Evolutionary conservation across 92 coral and sea anemone genomes (phyloP).

Genomic region (Epizoanthus scotinus): DNA sequence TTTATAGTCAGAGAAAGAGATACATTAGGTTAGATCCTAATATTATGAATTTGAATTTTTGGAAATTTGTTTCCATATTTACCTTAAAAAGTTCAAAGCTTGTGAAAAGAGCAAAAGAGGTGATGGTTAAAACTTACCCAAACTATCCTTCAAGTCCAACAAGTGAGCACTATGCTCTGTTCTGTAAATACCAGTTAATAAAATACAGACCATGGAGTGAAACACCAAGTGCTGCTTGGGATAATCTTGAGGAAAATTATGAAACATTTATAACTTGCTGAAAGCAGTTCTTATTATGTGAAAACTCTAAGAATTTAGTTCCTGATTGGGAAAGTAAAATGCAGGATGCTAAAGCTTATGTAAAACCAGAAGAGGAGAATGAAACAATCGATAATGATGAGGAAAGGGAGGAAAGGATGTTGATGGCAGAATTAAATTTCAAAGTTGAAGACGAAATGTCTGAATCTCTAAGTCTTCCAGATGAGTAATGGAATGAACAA

Average conservation of each 20-base stretch:
- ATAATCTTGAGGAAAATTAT: constrained; percentile 39
- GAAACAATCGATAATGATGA: too few relatives aligned
- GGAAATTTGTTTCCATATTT: constrained; percentile 36
- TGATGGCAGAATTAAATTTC: too few relatives aligned
- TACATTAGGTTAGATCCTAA: too few relatives aligned
- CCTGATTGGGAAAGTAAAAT: constrained; percentile 47
- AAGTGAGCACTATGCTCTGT: constrained; percentile 12
- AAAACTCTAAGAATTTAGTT: constrained; percentile 31
- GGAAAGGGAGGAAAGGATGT: too few relatives aligned
- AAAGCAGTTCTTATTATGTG: constrained; percentile 35
- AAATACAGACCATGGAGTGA: constrained; percentile 45
- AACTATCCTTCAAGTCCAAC: constrained; percentile 21
- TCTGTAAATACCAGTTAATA: constrained; percentile 26
- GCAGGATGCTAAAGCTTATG: constrained; percentile 31
- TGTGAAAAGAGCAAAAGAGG: constrained; percentile 16
- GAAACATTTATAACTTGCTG: constrained; percentile 44
- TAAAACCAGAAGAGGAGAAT: constrained; percentile 20
- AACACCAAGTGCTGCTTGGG: constrained; percentile 35
- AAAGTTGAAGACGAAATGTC: not conserved
- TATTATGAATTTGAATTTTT: constrained; percentile 8
- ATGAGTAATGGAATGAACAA: constrained; percentile 3
- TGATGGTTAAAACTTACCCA: constrained; percentile 26
- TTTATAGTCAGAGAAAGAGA: too few relatives aligned
- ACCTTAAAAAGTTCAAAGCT: constrained; percentile 31
- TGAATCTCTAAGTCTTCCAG: not conserved